These are phyloP conservation scores for Cephalopachus bancanus DNA, from an alignment of 2,797 vertebrate species.

Conservation along the genomic window DNA sequence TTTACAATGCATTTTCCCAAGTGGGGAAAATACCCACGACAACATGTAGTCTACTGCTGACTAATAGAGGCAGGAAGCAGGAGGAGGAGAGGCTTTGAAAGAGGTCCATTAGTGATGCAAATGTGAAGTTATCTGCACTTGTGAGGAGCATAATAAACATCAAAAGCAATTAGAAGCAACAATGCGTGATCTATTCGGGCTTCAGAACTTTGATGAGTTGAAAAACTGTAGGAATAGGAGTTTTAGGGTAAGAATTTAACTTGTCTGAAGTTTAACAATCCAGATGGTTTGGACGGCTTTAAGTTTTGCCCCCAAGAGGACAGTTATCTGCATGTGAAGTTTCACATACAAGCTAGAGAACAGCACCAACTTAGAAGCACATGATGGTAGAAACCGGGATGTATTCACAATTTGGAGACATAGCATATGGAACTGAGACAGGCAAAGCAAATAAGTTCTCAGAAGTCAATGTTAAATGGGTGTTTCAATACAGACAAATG, in stretches of 20 bases:
- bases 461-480: slow-evolving; percentile 67
- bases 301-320: slow-evolving; percentile 1
- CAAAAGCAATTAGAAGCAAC: slow-evolving; percentile 68
- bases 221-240: slow-evolving; percentile 43
- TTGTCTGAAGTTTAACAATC: slow-evolving; percentile 34
- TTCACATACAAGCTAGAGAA: slow-evolving; percentile 33
- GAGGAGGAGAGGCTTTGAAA: slow-evolving; percentile 64
- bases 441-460: slow-evolving; percentile 70
- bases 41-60: slow-evolving; percentile 62
- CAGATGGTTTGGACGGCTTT: slow-evolving; percentile 19
- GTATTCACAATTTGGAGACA: slow-evolving; percentile 60
- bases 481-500: slow-evolving; percentile 58
- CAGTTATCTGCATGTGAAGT: slow-evolving; percentile 46
- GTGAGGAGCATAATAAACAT: slow-evolving; percentile 77
- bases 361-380: slow-evolving; percentile 24
- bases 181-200: slow-evolving; percentile 27
- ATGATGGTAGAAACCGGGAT: slow-evolving; percentile 44
- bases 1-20: slow-evolving; percentile 69
- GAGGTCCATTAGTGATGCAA: slow-evolving; percentile 68
- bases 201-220: slow-evolving; percentile 51
- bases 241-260: slow-evolving; percentile 10
- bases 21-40: slow-evolving; percentile 28
- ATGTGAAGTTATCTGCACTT: slow-evolving; percentile 73
- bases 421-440: slow-evolving; percentile 61
- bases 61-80: slow-evolving; percentile 64